Evolutionary conservation across 2,113 vertebrate genomes (phyloP).

Genomic region (Elgaria multicarinata): DNA sequence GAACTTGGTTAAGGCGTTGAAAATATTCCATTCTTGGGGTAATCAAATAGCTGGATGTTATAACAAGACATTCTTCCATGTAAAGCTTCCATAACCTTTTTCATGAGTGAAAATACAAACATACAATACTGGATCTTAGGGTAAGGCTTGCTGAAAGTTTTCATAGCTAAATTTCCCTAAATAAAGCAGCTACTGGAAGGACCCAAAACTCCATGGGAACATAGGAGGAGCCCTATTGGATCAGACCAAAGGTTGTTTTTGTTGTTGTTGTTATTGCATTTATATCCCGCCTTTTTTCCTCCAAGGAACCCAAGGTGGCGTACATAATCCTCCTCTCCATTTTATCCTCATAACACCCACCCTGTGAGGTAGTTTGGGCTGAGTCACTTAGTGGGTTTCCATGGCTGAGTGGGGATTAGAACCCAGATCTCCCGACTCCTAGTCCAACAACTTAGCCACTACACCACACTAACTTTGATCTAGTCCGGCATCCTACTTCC

Average conservation of each 20-base stretch:
- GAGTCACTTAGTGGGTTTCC: too few species aligned
- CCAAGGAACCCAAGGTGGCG: too few species aligned
- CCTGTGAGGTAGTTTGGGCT: too few species aligned
- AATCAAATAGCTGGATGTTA: neutral
- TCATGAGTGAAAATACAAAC: neutral
- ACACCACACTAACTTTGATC: too few species aligned
- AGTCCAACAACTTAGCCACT: too few species aligned
- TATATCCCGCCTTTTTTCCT: too few species aligned
- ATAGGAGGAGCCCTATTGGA: neutral
- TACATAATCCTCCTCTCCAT: too few species aligned
- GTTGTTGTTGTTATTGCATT: too few species aligned
- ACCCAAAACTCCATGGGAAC: neutral
- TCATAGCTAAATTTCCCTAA: neutral
- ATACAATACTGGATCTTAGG: neutral
- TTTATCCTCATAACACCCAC: too few species aligned
- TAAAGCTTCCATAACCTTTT: conserved; percentile 24
- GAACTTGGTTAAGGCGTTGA: conserved; percentile 1
- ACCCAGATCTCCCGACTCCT: too few species aligned
- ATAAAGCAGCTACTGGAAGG: neutral
- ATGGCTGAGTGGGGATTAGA: too few species aligned
- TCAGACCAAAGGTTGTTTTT: neutral
- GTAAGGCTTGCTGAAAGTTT: neutral
- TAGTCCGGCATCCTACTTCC: neutral
- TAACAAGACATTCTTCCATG: neutral
- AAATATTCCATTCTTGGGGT: neutral